Evolutionary conservation across 2,797 vertebrate species (phyloP), one percentile per base, ranked within the genome.

Genomic region (Cottoperca gobio): DNA sequence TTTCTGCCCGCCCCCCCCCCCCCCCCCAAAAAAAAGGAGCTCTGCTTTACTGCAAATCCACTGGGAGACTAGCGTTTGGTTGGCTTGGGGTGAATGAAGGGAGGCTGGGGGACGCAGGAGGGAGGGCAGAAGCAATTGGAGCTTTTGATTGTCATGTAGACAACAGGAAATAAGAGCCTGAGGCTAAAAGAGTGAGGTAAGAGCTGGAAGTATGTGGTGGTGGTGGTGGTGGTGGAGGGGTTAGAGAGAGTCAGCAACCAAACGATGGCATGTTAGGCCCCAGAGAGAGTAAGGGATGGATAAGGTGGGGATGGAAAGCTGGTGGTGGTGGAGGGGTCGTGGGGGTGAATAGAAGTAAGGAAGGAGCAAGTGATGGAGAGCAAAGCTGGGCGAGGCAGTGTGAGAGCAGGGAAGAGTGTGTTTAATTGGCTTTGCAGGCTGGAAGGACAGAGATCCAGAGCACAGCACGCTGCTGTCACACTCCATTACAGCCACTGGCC

Each of bases 351-450:
- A 76, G 67, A 77, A 72, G 81, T 59, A 68, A 73, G 90, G 91
- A 83, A 64, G 73, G 74, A 72, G 70, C 42, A 40, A 78, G 79
- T 83, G 86, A 87, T 80, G 82, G 85, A 84, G 86, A 86, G 86
- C 4, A 60, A 78, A 74, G 81, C 64, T 70, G 76, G 71, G 68
- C 23, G 40, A 84, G 81, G 79, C 83, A 76, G 80, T 79, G 78
- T 79, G 75, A 86, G 83, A 86, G 88, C 86, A 81, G 85, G 94
- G 91, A 93, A 91, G 84, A 95, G 91, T 95, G 95, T 95, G 94
- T 96, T 96, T 97, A 96, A 96, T 97, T 97, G 96, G 96, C 95
- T 97, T 96, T 96, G 92, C 93, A 95, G 96, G 94, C 95, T 94
- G 92, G 91, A 91, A 95, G 95, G 95, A 94, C 92, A 92, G 90